Base-by-base conservation (phyloP, 2,888 invertebrate genomes). In the Pollenia amentaria region DNA sequence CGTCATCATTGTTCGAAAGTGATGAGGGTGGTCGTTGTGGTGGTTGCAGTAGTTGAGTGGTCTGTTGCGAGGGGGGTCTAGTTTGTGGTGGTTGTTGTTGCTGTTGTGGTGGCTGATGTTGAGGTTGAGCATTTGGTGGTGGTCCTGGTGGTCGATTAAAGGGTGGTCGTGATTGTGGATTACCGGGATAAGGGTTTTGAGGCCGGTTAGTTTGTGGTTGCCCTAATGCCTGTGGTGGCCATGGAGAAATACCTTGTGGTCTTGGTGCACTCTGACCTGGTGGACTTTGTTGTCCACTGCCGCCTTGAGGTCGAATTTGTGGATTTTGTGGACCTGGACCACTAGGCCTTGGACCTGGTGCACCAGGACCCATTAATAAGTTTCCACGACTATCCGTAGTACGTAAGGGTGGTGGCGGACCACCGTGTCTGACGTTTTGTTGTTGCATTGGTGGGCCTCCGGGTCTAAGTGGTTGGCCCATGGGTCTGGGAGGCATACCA, bases 331-430 rank as follows among this genome's bases (percentile, higher is more conserved):
- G 87, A 46, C 60, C 69, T 85, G 87, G 91, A 77, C 79, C 87
- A 67, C 65, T 80, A 29, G 87, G 87, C 44, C 87, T 64, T 18
- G 90, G 89, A 40, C 89, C 89, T 10, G 90, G 91, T 60, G 84
- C 89, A 48, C 91, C 91, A 6, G 91, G 85, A 60, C 88, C 91
- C 89, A 91, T 89, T 40, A 92, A 78, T 78, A 94, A 89, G 77
- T 92, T 93, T 78, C 91, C 92, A 85, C 94, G 93, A 90, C 94
- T 94, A 89, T 94, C 94, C 69, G 93, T 90, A 72, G 94, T 90
- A 21, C 92, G 91, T 85, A 94, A 79, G 12, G 88, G 91, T 12
- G 94, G 94, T 40, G 91, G 92, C 88, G 90, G 89, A n/a, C 89
- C 89, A 53, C 90, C 88, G n/a, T 88, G 90, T 55, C 90, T 89